Conservation (phyloP, 2,888 invertebrate genomes). For the Diarsia dahlii region DNA sequence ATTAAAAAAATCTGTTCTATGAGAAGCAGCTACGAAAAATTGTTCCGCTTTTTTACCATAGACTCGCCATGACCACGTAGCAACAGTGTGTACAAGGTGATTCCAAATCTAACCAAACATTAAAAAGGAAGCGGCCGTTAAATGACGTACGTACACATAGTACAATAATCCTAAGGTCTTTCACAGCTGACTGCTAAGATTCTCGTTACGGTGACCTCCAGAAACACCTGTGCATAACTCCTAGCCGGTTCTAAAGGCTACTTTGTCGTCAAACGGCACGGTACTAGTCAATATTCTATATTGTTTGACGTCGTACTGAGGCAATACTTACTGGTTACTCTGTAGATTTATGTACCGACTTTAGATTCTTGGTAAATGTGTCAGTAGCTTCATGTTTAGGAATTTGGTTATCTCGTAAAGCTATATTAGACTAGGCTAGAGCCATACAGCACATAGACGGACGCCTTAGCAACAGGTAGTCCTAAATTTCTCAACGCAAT, state of each 20-base stretch:
- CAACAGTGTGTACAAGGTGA: constrained; percentile 20
- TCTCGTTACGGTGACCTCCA: constrained; percentile 65
- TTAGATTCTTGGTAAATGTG: constrained; percentile 38
- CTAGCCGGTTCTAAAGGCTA: constrained; percentile 66
- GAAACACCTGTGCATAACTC: constrained; percentile 65
- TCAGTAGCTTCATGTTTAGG: constrained; percentile 25
- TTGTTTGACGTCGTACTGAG: constrained; percentile 42
- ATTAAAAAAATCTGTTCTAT: background rate
- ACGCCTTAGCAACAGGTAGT: constrained; percentile 32
- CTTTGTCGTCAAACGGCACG: constrained; percentile 53
- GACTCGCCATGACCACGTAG: constrained; percentile 7
- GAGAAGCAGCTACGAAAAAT: constrained; percentile 7
- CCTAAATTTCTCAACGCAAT: constrained; percentile 12
- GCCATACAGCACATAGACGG: background rate
- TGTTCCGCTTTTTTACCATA: constrained; percentile 12
- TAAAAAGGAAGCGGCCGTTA: constrained; percentile 15
- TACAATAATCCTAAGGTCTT: constrained; percentile 54
- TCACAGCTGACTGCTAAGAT: constrained; percentile 61
- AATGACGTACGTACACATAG: constrained; percentile 27
- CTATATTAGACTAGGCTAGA: constrained; percentile 11
- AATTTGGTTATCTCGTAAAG: constrained; percentile 40
- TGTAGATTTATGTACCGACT: constrained; percentile 21
- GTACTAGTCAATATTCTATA: constrained; percentile 48
- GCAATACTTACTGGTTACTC: constrained; percentile 24
- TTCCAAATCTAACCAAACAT: constrained; percentile 7